Evolutionary conservation across 2,797 vertebrate species (phyloP), one percentile per base, ranked within the genome.

Genomic region (Chiroxiphia lanceolata): DNA sequence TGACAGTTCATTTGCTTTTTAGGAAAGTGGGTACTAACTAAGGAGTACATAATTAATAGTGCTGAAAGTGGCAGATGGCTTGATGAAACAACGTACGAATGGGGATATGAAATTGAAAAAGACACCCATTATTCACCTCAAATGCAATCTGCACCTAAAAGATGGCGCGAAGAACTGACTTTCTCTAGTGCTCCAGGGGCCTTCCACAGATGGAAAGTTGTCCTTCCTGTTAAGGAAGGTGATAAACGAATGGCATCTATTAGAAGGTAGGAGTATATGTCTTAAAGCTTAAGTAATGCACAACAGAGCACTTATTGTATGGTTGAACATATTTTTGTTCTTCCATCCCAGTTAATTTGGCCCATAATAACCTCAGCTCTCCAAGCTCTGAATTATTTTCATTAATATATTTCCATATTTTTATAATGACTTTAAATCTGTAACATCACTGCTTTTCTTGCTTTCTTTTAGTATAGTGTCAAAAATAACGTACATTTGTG

Each of bases 11-110:
- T 98, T 98, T 98, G 89, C 95, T 97, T 98, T 98, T 96, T 96
- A 99, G 99, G 99, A 96, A 99, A 99, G 96, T 99, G 99, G 99
- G 98, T 99, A 91, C 97, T 99, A 97, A 99, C 98, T 95, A 98
- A 99, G 80, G 97, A 99, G 95, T 99, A 99, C 94, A 98, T 99
- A 97, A 97, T 98, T 97, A 98, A 99, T 97, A 99, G 99, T 96
- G 98, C 98, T 25, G 98, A 98, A 98, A 98, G 98, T 95, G 98
- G 98, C 77, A 98, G 97, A 94, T 99, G 99, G 99, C 98, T 99
- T 81, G 94, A 98, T 89, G 99, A 99, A 98, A 98, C 96, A 94
- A 97, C 96, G 70, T 99, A 99, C 44, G 99, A 99, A 97, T 98
- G 99, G 97, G 98, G 98, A 97, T 98, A 98, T 97, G 97, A 98